These are phyloP conservation scores for Hexactinellida sp. DNA, from an alignment of 37 sponge, comb jelly and placozoan genomes.

Conservation along the genomic window DNA sequence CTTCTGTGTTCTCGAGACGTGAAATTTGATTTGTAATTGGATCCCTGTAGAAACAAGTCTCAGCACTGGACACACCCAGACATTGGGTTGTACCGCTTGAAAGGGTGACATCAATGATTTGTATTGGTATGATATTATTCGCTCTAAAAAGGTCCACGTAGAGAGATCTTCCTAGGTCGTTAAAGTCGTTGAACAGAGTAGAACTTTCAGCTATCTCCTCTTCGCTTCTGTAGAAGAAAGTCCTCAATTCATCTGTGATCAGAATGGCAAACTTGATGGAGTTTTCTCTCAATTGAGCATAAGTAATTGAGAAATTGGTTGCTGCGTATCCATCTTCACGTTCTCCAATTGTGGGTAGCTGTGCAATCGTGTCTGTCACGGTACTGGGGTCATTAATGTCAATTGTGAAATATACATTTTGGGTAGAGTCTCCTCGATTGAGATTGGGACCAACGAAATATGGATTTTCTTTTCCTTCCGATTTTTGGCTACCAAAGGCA, in stretches of 20 bases:
- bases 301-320: not conserved
- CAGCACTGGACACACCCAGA: constrained; percentile 1
- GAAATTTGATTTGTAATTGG: not conserved
- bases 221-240: not conserved
- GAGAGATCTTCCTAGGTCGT: not conserved
- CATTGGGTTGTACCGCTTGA: not conserved
- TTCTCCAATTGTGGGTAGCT: not conserved
- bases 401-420: constrained; percentile 11
- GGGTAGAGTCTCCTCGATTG: not conserved
- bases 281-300: not conserved
- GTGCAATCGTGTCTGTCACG: not conserved
- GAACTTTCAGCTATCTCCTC: not conserved
- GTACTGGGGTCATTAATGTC: not conserved
- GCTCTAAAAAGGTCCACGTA: not conserved
- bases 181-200: not conserved
- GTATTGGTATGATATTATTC: not conserved
- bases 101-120: not conserved
- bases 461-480: not conserved
- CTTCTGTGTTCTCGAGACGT: not conserved
- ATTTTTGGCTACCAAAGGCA: not conserved
- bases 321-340: constrained; percentile 14
- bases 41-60: not conserved
- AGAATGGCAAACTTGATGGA: not conserved
- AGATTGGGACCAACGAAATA: constrained; percentile 11
- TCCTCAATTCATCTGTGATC: not conserved